Evolutionary conservation across 2,888 invertebrate genomes (phyloP).

Genomic region (Synergus laeviventris): DNA sequence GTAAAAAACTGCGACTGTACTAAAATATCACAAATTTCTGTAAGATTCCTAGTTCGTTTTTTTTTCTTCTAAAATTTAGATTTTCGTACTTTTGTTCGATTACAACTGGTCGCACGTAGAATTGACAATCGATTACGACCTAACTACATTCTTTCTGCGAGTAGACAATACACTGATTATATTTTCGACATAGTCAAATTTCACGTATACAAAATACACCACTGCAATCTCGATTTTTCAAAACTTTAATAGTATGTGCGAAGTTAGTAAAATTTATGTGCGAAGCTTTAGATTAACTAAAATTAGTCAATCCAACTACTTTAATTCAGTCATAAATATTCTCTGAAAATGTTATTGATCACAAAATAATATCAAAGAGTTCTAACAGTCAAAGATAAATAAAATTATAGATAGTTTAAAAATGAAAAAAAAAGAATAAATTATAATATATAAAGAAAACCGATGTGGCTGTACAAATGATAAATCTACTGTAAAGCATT

Average conservation of each 20-base stretch:
- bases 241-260: slow-evolving; percentile 10
- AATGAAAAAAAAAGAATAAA: neutral
- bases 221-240: neutral
- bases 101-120: slow-evolving; percentile 15
- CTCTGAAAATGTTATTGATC: neutral
- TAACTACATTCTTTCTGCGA: slow-evolving; percentile 10
- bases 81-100: slow-evolving; percentile 1
- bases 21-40: slow-evolving; percentile 32
- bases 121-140: slow-evolving; percentile 12
- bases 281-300: neutral
- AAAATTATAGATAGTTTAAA: too few species aligned
- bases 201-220: neutral
- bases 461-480: neutral
- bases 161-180: slow-evolving; percentile 9
- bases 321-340: neutral
- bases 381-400: neutral
- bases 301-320: neutral
- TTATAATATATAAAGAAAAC: slow-evolving; percentile 1
- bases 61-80: neutral
- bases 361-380: neutral
- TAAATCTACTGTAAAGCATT: neutral
- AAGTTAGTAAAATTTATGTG: slow-evolving; percentile 2
- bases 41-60: neutral
- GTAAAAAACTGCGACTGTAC: slow-evolving; percentile 10
- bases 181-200: neutral